Evolutionary conservation across 2,113 vertebrate species (phyloP).

Genomic region (Petrocephalus zakoni): DNA sequence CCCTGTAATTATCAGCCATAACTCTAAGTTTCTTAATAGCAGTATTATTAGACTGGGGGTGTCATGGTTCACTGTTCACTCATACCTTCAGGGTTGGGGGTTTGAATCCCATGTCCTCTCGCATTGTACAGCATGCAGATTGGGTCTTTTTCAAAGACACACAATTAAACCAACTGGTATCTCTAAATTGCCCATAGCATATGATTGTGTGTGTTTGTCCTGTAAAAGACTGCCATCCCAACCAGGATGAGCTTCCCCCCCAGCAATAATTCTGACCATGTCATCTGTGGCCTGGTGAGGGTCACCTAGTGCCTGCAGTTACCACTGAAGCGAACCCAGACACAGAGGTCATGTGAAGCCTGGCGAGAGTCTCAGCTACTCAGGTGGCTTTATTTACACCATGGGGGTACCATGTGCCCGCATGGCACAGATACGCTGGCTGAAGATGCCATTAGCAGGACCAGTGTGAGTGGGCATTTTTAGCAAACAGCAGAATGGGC

Average conservation of each 20-base stretch:
- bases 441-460: neutral
- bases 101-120: neutral
- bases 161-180: neutral
- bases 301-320: neutral
- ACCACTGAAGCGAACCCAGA: neutral
- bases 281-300: neutral
- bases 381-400: neutral
- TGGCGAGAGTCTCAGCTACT: constrained; percentile 36
- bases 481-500: too few species aligned
- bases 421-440: neutral
- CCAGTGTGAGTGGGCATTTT: neutral
- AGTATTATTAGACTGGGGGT: neutral
- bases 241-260: neutral
- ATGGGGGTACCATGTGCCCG: neutral
- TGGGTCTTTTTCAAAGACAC: neutral
- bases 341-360: constrained; percentile 31
- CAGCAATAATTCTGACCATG: neutral
- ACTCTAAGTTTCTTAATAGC: neutral
- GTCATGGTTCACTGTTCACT: too few species aligned
- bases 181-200: neutral
- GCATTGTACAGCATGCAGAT: neutral
- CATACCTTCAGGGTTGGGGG: too few species aligned
- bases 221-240: neutral
- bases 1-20: neutral
- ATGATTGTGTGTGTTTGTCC: neutral